phyloP scores from a whole-genome alignment of 2,888 invertebrate genomes.

The Abscondita cerata region DNA sequence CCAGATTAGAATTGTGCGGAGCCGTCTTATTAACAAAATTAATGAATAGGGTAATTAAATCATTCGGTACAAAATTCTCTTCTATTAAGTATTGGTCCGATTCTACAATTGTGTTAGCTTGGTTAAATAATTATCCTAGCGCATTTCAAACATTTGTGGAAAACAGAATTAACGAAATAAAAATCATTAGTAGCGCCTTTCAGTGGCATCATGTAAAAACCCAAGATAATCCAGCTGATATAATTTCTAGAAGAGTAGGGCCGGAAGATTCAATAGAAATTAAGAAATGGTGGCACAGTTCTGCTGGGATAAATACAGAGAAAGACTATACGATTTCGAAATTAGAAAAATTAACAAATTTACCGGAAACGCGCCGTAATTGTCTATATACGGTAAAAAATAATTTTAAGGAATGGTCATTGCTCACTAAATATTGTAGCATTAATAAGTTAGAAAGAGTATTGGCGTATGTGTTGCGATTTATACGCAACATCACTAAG shows the following conservation, averaged over 20 bases:
- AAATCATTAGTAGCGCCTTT: conserved; percentile 7
- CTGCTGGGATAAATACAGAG: conserved; percentile 1
- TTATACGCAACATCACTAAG: conserved; percentile 17
- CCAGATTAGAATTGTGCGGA: conserved; percentile 37
- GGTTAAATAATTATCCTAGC: conserved; percentile 34
- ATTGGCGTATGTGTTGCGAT: conserved; percentile 18
- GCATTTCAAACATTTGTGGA: conserved; percentile 38
- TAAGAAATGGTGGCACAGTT: conserved; percentile 25
- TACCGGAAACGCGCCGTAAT: conserved; percentile 34
- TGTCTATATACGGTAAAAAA: neutral
- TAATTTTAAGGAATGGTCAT: conserved; percentile 3
- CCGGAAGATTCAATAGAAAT: neutral
- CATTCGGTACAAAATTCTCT: conserved; percentile 18
- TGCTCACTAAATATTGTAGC: conserved; percentile 4
- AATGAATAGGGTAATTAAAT: conserved; percentile 9
- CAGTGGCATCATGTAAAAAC: conserved; percentile 31
- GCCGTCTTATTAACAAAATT: conserved; percentile 36
- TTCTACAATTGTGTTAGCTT: conserved; percentile 38
- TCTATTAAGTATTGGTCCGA: conserved; percentile 37
- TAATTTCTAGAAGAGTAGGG: conserved; percentile 22
- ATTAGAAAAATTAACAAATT: too few relatives aligned
- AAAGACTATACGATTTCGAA: conserved; percentile 2
- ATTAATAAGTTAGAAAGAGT: conserved; percentile 11
- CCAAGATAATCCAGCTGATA: conserved; percentile 35
- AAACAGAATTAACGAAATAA: conserved; percentile 33